A percentile compares a stretch with the other conserved stretches of the same genome.
These are phyloP conservation scores for Halictus quadricinctus DNA, from an alignment of 2,888 invertebrate species.

Conservation along the genomic window DNA sequence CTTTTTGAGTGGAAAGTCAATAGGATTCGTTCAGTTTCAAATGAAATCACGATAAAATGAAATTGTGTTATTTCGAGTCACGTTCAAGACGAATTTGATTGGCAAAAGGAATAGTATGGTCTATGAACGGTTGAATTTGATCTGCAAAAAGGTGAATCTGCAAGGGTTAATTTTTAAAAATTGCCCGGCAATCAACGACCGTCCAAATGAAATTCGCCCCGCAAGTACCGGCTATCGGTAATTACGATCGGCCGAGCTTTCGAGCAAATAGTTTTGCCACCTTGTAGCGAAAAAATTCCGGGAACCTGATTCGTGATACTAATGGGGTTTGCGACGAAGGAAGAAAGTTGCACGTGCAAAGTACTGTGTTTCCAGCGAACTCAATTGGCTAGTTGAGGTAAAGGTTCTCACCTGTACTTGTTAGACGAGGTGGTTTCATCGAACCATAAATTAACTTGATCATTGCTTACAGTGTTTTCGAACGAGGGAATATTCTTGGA, in stretches of 20 bases:
- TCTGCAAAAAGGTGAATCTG: not conserved
- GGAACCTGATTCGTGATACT: constrained; percentile 4
- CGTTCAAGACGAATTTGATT: not conserved
- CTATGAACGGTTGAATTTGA: not conserved
- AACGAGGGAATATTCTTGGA: constrained; percentile 1
- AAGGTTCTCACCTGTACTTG: not conserved
- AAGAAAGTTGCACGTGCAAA: not conserved
- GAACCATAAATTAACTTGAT: constrained; percentile 4
- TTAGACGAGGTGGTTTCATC: not conserved
- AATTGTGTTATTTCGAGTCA: no score
- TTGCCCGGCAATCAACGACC: not conserved
- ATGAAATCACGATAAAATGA: no score
- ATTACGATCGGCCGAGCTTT: not conserved
- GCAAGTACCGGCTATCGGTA: not conserved
- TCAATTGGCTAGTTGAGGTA: not conserved
- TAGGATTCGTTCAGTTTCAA: no score
- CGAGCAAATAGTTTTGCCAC: constrained; percentile 13
- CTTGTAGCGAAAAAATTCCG: not conserved
- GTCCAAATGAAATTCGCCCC: not conserved
- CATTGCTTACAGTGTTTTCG: not conserved
- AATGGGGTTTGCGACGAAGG: not conserved
- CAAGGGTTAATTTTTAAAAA: not conserved
- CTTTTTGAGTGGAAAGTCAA: no score
- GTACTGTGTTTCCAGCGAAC: not conserved
- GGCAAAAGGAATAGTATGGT: not conserved